A percentile compares a stretch with the other conserved stretches of the same genome.
These are phyloP conservation scores for Serinus canaria DNA, from an alignment of 2,113 vertebrate species.

Conservation along the genomic window DNA sequence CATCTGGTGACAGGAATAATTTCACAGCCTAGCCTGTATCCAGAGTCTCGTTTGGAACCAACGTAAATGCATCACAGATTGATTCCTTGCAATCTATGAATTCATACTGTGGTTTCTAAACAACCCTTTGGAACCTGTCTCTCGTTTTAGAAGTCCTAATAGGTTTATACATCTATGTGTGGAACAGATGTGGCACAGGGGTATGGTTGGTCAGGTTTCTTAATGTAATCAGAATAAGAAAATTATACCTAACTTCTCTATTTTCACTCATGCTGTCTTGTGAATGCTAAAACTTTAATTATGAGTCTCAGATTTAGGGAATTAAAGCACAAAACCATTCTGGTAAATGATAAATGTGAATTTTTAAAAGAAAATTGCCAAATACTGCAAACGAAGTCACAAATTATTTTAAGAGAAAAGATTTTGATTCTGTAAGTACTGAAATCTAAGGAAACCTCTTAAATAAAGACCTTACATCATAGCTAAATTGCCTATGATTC, in stretches of 20 bases:
- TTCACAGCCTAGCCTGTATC: background rate
- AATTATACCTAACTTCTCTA: background rate
- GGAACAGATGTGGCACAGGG: background rate
- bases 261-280: background rate
- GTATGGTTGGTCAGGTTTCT: background rate
- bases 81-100: background rate
- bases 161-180: background rate
- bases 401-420: background rate
- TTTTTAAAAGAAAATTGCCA: background rate
- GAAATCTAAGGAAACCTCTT: background rate
- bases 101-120: background rate
- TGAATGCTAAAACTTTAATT: constrained; percentile 5
- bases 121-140: background rate
- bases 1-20: constrained; percentile 73
- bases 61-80: constrained; percentile 30
- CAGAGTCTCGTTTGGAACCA: constrained; percentile 1
- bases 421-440: background rate
- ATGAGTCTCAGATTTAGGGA: background rate
- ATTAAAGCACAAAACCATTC: background rate
- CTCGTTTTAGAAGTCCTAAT: background rate
- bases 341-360: background rate
- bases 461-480: background rate
- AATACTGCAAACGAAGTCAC: background rate
- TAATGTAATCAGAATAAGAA: background rate
- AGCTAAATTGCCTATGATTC: background rate